Base-by-base conservation (phyloP, 2,797 vertebrate species). In the Lagodon rhomboides region DNA sequence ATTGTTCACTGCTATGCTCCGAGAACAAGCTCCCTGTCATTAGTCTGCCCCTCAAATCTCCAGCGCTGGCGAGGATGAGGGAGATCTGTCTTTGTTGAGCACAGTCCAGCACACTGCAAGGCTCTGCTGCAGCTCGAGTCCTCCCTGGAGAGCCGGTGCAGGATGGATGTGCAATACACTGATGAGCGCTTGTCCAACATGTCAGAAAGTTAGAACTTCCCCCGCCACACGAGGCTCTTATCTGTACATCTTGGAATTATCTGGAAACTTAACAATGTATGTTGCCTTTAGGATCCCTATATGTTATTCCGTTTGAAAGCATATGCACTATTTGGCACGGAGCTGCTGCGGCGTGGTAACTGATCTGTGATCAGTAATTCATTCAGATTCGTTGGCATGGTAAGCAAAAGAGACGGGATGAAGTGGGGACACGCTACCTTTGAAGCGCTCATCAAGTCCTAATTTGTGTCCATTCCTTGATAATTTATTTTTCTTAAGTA, bases 181-280 rank as follows among this genome's bases (percentile, higher is more conserved):
- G 90, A 92, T 85, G 92, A 90, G 85, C 81, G 63, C 80, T 87
- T 86, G 89, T 93, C 85, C 71, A 89, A 88, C 84, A 86, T 80
- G 89, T 89, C 88, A 88, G 81, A 83, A 91, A 91, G 89, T 89
- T 82, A 68, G 56, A 84, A 51, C 62, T 67, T 73, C 73, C 63
- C 63, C 50, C 55, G 60, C 54, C 16, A 67, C 41, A 60, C 13
- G 41, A 53, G 27, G 13, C 27, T 74, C 9, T 55, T 15, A 72
- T 60, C 63, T 15, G 38, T 74, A 18, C 17, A 38, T 58, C 30
- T 20, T 1, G 16, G 49, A 27, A 47, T 56, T 22, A 46, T 41
- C 20, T 44, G 15, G 16, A 16, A 44, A 44, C 12, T 44, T 15
- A 44, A 15, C 2, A 13, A 5, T 15, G 12, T 44, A 15, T 44